Conservation (phyloP, 2,113 vertebrate genomes). For the Brachypodius melanocephalos region DNA sequence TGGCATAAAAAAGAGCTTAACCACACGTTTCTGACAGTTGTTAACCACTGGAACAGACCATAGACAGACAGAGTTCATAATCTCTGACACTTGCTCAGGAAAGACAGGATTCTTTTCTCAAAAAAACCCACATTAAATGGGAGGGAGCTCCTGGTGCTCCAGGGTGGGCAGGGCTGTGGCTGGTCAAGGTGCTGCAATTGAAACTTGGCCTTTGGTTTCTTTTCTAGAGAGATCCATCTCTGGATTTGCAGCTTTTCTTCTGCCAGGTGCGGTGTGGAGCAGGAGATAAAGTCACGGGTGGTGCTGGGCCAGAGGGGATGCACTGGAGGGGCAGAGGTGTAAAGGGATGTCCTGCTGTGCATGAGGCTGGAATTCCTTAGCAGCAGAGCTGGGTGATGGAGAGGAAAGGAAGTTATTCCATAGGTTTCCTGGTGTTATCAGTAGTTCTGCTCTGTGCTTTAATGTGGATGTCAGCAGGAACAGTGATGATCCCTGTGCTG, state of each 20-base stretch:
- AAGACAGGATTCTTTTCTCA: background rate
- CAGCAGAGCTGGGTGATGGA: background rate
- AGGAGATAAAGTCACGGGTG: fast-evolving
- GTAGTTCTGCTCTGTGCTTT: background rate
- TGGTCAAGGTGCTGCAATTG: background rate
- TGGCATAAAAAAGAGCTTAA: background rate
- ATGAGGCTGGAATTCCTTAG: background rate
- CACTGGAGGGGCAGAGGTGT: background rate
- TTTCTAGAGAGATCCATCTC: background rate
- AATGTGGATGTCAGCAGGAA: background rate
- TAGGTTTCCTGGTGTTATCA: background rate
- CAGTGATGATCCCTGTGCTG: fast-evolving
- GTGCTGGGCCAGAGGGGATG: fast-evolving
- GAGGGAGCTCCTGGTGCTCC: background rate
- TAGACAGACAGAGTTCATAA: background rate
- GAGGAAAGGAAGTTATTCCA: background rate
- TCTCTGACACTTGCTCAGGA: background rate
- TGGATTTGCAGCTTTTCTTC: background rate
- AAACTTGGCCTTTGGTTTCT: background rate
- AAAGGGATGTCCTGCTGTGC: background rate
- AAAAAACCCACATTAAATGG: background rate
- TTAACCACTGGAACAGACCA: background rate
- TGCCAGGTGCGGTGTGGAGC: background rate
- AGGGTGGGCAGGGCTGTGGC: background rate
- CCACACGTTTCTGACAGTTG: background rate